phyloP scores from a whole-genome alignment of 2,888 invertebrate species.

The Catocala sponsa region DNA sequence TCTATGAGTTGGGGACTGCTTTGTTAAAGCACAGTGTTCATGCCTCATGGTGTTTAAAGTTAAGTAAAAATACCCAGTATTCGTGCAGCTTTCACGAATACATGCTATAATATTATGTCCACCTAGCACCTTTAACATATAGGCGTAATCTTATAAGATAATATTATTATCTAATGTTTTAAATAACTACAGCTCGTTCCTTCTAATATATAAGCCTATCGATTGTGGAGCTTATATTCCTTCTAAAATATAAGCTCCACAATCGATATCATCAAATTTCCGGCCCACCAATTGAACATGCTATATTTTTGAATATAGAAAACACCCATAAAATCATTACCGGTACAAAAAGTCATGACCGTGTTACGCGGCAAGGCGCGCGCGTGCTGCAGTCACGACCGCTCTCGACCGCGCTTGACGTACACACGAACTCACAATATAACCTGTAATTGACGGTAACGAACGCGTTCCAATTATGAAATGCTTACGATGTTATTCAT shows the following conservation, averaged over 20 bases:
- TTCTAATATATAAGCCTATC: no score
- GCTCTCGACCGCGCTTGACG: background rate
- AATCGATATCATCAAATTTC: background rate
- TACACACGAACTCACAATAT: conserved; percentile 26
- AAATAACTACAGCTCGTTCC: no score
- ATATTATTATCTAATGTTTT: no score
- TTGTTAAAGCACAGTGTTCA: no score
- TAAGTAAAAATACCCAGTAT: no score
- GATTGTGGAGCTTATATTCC: no score
- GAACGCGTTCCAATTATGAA: conserved; percentile 23
- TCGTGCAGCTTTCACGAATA: no score
- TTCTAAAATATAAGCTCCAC: background rate
- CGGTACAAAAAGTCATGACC: conserved; percentile 45
- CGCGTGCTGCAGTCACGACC: conserved; percentile 53
- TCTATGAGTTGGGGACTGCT: no score
- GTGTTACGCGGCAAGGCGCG: conserved; percentile 45
- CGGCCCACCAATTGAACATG: conserved; percentile 2
- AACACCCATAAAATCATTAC: conserved; percentile 44
- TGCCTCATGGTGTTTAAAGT: no score
- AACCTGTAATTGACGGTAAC: conserved; percentile 30
- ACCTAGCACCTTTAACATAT: no score
- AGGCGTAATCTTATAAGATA: no score
- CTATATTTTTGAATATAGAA: conserved; percentile 30
- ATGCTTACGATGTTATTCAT: conserved; percentile 9
- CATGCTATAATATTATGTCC: no score